phyloP scores from a whole-genome alignment of 2,888 invertebrate species.

The Ormyrus labotus region DNA sequence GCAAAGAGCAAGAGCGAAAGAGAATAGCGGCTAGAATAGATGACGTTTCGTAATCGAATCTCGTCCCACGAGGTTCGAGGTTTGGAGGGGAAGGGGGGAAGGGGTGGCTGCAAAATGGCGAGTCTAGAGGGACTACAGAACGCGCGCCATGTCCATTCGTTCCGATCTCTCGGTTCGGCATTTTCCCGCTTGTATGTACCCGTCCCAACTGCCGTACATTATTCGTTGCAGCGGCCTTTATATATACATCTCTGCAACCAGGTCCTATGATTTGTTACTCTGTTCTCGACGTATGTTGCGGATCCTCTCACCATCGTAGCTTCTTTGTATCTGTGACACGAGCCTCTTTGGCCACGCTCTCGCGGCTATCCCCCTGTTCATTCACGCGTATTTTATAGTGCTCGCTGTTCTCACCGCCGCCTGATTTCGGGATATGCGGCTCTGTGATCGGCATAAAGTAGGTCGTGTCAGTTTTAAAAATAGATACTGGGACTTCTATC shows the following conservation, averaged over 20 bases:
- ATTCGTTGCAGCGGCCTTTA: conserved; percentile 67
- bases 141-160: conserved; percentile 56
- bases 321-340: neutral
- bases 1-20: conserved; percentile 18
- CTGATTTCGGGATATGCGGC: conserved; percentile 12
- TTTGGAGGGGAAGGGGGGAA: neutral
- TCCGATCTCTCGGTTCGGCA: conserved; percentile 63
- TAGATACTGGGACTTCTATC: neutral
- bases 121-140: conserved; percentile 58
- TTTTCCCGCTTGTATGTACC: neutral
- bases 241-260: conserved; percentile 12
- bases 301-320: neutral
- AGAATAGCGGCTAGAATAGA: conserved; percentile 54
- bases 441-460: conserved; percentile 15
- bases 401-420: neutral
- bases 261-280: conserved; percentile 69
- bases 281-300: conserved; percentile 68
- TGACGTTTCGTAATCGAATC: conserved; percentile 72
- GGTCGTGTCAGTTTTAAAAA: conserved; percentile 7
- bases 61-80: conserved; percentile 59
- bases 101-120: conserved; percentile 26
- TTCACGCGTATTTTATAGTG: conserved; percentile 32
- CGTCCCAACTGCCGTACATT: conserved; percentile 60
- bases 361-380: neutral
- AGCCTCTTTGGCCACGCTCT: neutral